Evolutionary conservation across 2,113 vertebrate genomes (phyloP).

Genomic region (Zapornia atra): DNA sequence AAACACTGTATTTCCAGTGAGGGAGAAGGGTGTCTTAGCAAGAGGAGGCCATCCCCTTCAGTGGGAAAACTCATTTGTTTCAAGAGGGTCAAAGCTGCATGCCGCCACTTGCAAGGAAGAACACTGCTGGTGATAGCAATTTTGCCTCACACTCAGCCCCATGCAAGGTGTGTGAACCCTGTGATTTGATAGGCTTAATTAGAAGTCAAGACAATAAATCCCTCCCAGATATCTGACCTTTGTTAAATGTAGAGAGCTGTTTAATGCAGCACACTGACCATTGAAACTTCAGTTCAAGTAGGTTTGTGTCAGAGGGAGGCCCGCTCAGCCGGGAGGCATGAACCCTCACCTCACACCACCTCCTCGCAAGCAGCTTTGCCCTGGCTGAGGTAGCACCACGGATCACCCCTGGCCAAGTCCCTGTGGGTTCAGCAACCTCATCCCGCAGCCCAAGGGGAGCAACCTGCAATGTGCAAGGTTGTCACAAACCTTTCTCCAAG

Average conservation of each 20-base stretch:
- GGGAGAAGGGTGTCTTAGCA: not conserved
- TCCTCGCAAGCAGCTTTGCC: not conserved
- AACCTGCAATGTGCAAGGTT: fast-evolving
- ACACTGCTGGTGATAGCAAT: not conserved
- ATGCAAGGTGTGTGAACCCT: not conserved
- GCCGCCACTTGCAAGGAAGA: not conserved
- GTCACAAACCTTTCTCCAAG: not conserved
- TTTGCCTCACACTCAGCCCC: not conserved
- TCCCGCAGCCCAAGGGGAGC: not conserved
- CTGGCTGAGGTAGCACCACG: not conserved
- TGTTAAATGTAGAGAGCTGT: not conserved
- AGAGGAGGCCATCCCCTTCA: not conserved
- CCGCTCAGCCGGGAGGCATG: fast-evolving
- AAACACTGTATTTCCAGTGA: too few relatives aligned
- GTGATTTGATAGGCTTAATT: not conserved
- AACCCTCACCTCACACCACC: not conserved
- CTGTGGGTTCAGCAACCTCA: not conserved
- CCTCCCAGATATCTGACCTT: not conserved
- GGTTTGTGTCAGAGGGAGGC: not conserved
- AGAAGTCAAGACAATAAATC: not conserved
- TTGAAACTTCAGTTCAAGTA: not conserved
- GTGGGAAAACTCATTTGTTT: not conserved
- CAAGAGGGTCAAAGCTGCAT: not conserved
- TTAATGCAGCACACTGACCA: not conserved
- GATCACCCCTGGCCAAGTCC: not conserved